Conservation (phyloP, 2,888 invertebrate species). For the Pseudococcus jackbeardsleyi region DNA sequence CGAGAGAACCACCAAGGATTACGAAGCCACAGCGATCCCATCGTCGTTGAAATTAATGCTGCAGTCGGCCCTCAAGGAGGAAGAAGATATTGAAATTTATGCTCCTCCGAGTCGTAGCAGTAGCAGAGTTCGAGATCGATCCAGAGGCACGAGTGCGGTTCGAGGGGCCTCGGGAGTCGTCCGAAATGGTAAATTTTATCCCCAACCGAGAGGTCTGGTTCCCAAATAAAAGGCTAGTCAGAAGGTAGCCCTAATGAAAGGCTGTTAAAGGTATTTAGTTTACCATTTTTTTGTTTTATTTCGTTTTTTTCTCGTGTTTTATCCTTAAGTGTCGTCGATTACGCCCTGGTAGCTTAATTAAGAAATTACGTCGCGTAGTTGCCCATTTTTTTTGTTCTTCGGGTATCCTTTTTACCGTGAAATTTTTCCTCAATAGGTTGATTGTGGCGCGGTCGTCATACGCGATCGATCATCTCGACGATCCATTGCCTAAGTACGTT, state of each 20-base stretch:
- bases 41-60: conserved; percentile 80
- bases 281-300: conserved; percentile 23
- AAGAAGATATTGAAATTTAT: conserved; percentile 69
- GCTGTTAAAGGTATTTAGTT: conserved; percentile 51
- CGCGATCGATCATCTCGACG: conserved; percentile 36
- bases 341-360: neutral
- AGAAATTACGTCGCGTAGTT: conserved; percentile 41
- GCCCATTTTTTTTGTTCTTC: neutral
- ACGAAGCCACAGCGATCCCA: conserved; percentile 80
- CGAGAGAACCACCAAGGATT: conserved; percentile 81
- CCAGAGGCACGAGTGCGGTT: conserved; percentile 64
- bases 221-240: conserved; percentile 66
- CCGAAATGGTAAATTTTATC: conserved; percentile 67
- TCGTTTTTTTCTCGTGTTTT: conserved; percentile 21
- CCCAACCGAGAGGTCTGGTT: conserved; percentile 68
- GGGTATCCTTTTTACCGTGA: conserved; percentile 22
- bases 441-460: conserved; percentile 7
- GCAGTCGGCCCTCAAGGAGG: conserved; percentile 74
- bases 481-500: conserved; percentile 6
- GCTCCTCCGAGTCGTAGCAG: conserved; percentile 66
- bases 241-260: conserved; percentile 15
- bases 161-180: conserved; percentile 65
- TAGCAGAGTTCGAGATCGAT: conserved; percentile 65
- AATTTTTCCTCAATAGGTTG: conserved; percentile 13
- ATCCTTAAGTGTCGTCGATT: neutral